Conservation (phyloP, 2,797 vertebrate species). For the Falco cherrug region DNA sequence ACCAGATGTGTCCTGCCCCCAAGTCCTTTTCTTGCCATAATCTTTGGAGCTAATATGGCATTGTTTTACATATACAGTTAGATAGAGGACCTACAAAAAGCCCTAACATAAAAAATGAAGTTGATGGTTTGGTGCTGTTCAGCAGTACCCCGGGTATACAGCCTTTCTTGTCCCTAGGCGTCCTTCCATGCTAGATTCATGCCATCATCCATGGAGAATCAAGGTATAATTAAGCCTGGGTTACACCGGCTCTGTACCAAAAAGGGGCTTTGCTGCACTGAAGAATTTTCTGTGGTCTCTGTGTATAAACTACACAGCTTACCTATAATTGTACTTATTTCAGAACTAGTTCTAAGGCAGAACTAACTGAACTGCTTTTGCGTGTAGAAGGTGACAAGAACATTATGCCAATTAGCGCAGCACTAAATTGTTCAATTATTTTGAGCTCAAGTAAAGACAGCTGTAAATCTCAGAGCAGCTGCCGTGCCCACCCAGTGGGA, state of each 20-base stretch:
- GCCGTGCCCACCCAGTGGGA: not conserved
- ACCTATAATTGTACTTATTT: not conserved
- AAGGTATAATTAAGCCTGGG: not conserved
- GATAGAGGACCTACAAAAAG: not conserved
- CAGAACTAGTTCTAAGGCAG: not conserved
- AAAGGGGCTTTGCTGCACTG: not conserved
- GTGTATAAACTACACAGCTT: not conserved
- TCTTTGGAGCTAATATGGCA: not conserved
- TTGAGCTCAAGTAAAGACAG: not conserved
- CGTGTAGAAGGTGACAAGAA: not conserved
- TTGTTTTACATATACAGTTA: not conserved
- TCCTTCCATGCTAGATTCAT: not conserved
- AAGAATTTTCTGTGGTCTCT: not conserved
- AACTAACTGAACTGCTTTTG: not conserved
- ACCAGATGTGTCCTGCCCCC: not conserved
- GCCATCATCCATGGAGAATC: fast-evolving
- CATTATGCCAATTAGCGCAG: not conserved
- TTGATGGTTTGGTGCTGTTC: not conserved
- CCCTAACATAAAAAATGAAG: not conserved
- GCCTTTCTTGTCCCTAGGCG: not conserved
- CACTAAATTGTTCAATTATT: not conserved
- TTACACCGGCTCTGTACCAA: not conserved
- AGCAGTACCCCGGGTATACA: not conserved
- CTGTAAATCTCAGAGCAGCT: not conserved
- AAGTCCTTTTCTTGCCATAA: not conserved